A percentile compares a stretch with the other conserved stretches of the same genome.
phyloP scores from a whole-genome alignment of 2,888 invertebrate species.

The Rapana venosa region DNA sequence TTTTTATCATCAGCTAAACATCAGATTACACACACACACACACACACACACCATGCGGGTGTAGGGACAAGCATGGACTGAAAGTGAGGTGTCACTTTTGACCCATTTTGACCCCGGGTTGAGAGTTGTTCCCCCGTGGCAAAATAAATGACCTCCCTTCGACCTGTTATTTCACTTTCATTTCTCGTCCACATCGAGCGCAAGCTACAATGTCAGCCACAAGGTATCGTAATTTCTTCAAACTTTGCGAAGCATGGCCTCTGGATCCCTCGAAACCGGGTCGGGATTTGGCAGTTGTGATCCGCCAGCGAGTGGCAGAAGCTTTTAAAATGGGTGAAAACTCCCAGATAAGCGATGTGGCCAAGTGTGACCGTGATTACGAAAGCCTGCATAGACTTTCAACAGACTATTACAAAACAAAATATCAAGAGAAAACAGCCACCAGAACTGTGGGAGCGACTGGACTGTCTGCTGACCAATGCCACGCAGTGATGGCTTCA shows the following conservation, averaged over 20 bases:
- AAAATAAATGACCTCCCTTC: too few species aligned
- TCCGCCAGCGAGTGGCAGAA: conserved; percentile 46
- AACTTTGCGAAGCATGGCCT: conserved; percentile 49
- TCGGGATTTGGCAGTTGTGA: conserved; percentile 44
- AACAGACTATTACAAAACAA: conserved; percentile 33
- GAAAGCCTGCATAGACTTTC: conserved; percentile 44
- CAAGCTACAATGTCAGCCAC: conserved; percentile 43
- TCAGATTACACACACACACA: too few species aligned
- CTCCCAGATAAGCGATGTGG: conserved; percentile 36
- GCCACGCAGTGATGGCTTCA: conserved; percentile 37
- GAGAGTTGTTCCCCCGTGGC: too few species aligned
- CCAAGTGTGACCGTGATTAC: conserved; percentile 42
- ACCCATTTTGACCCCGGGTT: too few species aligned
- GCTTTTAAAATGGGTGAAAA: conserved; percentile 50
- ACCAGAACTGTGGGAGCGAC: conserved; percentile 38
- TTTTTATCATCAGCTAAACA: too few species aligned
- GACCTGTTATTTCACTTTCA: too few species aligned
- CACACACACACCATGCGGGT: too few species aligned
- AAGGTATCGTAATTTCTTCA: conserved; percentile 47
- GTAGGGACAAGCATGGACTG: too few species aligned
- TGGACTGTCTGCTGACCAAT: conserved; percentile 39
- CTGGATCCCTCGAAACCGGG: conserved; percentile 44
- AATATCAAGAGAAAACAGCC: conserved; percentile 41
- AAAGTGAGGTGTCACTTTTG: too few species aligned
- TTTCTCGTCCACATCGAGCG: too few species aligned